phyloP scores from a whole-genome alignment of 2,113 vertebrate species.

The Pollachius pollachius region DNA sequence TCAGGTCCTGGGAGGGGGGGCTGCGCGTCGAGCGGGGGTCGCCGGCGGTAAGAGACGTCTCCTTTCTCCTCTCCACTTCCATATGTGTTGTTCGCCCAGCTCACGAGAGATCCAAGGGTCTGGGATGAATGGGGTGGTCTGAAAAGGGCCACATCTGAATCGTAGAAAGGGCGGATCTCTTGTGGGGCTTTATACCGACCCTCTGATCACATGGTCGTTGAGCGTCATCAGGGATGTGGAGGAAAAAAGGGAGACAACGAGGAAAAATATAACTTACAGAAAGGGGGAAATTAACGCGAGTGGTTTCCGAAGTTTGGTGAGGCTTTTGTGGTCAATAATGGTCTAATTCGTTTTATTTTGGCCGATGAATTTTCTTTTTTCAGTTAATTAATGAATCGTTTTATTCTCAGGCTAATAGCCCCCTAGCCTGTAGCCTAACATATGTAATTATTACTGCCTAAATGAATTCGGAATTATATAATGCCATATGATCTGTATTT shows the following conservation, averaged over 20 bases:
- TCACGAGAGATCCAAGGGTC: constrained; percentile 14
- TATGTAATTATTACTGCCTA: too few species aligned
- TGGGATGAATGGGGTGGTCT: constrained; percentile 47
- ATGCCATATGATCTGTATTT: too few species aligned
- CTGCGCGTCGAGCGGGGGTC: neutral
- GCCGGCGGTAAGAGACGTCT: neutral
- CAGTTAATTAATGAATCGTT: neutral
- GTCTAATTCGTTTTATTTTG: constrained; percentile 42
- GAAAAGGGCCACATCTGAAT: constrained; percentile 74
- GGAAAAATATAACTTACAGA: constrained; percentile 13
- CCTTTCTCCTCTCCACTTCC: neutral
- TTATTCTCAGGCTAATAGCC: too few species aligned
- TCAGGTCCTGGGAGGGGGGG: neutral
- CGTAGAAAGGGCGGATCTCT: constrained; percentile 82
- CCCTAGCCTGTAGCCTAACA: too few species aligned
- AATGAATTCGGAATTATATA: too few species aligned
- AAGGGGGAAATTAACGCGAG: constrained; percentile 28
- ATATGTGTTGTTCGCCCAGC: neutral
- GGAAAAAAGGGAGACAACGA: constrained; percentile 21
- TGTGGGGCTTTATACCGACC: constrained; percentile 74
- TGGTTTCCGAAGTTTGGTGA: constrained; percentile 45
- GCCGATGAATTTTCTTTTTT: constrained; percentile 24
- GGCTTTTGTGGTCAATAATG: constrained; percentile 33
- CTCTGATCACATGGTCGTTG: constrained; percentile 79
- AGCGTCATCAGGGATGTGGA: constrained; percentile 73